Percentiles rank a stretch among this genome's conserved stretches.
Evolutionary conservation across 2,888 invertebrate genomes (phyloP).

Genomic region (Aelia acuminata): DNA sequence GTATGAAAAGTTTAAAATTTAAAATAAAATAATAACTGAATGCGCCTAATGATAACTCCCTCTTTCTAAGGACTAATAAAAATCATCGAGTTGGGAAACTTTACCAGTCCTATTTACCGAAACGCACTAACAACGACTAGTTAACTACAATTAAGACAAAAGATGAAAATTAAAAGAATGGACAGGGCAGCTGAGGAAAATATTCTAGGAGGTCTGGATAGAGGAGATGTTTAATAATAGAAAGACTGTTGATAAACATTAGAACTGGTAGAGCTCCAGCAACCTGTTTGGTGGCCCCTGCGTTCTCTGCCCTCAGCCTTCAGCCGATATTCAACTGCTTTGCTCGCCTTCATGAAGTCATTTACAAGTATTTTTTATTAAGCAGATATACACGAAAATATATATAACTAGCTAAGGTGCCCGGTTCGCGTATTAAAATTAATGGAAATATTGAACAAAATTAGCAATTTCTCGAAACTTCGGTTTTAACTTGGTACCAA

Average conservation of each 20-base stretch:
- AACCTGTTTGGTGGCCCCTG: background rate
- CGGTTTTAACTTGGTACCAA: too few species aligned
- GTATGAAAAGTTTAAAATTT: too few species aligned
- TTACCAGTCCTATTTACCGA: too few species aligned
- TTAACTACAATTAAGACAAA: background rate
- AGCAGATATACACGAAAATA: background rate
- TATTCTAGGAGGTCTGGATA: background rate
- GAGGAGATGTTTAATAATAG: conserved; percentile 7
- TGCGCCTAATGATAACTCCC: too few species aligned
- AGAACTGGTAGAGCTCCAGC: background rate
- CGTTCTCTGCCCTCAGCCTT: background rate
- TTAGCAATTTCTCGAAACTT: too few species aligned
- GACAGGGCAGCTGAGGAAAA: background rate
- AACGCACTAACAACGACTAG: background rate
- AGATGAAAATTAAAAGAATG: background rate
- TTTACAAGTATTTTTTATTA: background rate
- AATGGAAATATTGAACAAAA: too few species aligned
- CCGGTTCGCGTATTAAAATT: too few species aligned
- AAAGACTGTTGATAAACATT: conserved; percentile 21
- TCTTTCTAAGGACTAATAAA: too few species aligned
- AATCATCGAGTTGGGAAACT: too few species aligned
- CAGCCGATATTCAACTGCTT: background rate
- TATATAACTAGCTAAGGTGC: too few species aligned
- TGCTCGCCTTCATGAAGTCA: background rate
- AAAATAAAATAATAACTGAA: too few species aligned